A percentile compares a stretch with the other conserved stretches of the same genome.
phyloP scores from a whole-genome alignment of 2,888 invertebrate genomes.

The Onchidella celtica region DNA sequence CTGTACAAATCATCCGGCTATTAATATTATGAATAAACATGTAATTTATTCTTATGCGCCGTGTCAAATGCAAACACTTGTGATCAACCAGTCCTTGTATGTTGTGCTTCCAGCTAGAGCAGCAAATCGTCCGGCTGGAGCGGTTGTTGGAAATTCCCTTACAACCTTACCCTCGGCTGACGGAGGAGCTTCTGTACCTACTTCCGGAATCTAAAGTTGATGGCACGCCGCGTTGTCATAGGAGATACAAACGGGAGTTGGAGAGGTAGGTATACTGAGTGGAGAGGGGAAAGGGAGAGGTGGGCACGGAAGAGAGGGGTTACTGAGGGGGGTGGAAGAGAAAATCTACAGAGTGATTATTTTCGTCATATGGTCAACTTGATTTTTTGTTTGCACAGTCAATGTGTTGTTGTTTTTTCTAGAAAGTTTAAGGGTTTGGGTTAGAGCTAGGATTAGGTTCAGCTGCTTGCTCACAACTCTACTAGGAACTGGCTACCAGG shows the following conservation, averaged over 20 bases:
- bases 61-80: too few species aligned
- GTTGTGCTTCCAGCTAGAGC: constrained; percentile 67
- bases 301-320: not conserved
- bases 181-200: constrained; percentile 62
- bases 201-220: constrained; percentile 67
- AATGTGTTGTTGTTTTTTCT: too few species aligned
- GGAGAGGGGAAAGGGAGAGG: not conserved
- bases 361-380: too few species aligned
- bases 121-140: constrained; percentile 65
- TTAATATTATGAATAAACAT: too few species aligned
- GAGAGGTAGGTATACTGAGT: constrained; percentile 44
- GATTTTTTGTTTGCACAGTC: too few species aligned
- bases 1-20: too few species aligned
- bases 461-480: too few species aligned
- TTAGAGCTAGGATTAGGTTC: too few species aligned
- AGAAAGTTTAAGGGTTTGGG: too few species aligned
- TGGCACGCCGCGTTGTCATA: constrained; percentile 56
- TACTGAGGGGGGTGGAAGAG: not conserved
- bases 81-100: too few species aligned
- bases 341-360: not conserved
- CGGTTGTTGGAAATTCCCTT: constrained; percentile 62
- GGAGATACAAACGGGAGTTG: constrained; percentile 52
- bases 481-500: too few species aligned
- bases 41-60: too few species aligned
- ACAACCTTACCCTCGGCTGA: constrained; percentile 65